Evolutionary conservation across 2,797 vertebrate species (phyloP).

Genomic region (Phaenicophaeus curvirostris): DNA sequence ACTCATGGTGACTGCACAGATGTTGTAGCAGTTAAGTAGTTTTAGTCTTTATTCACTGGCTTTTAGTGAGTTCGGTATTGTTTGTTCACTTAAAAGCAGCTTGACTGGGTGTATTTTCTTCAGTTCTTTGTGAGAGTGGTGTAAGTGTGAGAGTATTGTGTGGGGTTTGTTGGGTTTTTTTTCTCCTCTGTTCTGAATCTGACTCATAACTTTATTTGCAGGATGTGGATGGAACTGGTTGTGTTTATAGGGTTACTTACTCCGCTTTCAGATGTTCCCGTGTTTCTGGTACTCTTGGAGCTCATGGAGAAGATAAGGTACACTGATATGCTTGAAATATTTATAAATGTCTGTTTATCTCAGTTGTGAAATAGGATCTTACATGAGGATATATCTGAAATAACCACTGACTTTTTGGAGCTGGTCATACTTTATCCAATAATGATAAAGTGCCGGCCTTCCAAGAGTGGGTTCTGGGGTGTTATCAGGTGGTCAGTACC

Average conservation of each 20-base stretch:
- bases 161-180: background rate
- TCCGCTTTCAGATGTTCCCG: constrained; percentile 87
- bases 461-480: background rate
- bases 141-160: background rate
- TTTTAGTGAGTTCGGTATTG: background rate
- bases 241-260: constrained; percentile 91
- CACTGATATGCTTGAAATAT: background rate
- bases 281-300: constrained; percentile 86
- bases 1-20: background rate
- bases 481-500: background rate
- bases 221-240: constrained; percentile 86
- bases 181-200: background rate
- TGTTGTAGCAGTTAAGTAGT: background rate
- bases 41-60: background rate
- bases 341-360: background rate
- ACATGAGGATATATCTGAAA: background rate
- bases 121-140: background rate
- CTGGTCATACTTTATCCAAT: background rate
- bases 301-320: constrained; percentile 86
- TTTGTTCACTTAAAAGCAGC: background rate
- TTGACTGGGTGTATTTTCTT: background rate
- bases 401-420: background rate
- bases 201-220: constrained; percentile 63
- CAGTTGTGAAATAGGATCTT: background rate
- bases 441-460: background rate